Evolutionary conservation across 2,888 invertebrate genomes (phyloP).

Genomic region (Clivina fossor): DNA sequence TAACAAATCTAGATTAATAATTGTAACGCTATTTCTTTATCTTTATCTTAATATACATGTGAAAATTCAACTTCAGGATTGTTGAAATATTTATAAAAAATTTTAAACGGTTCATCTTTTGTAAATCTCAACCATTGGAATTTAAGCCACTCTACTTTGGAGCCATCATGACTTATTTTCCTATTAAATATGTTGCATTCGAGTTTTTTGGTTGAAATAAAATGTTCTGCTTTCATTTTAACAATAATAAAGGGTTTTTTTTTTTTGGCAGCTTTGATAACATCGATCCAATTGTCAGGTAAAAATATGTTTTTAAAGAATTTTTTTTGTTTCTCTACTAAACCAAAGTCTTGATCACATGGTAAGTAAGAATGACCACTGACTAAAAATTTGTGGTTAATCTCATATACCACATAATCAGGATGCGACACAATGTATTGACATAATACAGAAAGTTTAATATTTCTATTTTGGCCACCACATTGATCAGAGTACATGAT

Average conservation of each 20-base stretch:
- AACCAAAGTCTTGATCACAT: constrained; percentile 35
- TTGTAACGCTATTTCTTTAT: neutral
- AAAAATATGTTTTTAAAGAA: too few species aligned
- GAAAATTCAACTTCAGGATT: neutral
- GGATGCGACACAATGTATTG: constrained; percentile 38
- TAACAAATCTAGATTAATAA: neutral
- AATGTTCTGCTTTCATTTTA: neutral
- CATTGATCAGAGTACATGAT: constrained; percentile 39
- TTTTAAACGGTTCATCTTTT: neutral
- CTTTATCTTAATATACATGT: neutral
- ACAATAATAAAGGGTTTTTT: constrained; percentile 9
- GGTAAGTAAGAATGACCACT: constrained; percentile 32
- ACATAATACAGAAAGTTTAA: constrained; percentile 39
- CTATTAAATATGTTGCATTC: constrained; percentile 1
- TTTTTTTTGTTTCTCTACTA: too few species aligned
- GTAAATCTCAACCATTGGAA: constrained; percentile 1
- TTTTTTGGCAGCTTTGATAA: too few species aligned
- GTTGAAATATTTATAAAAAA: neutral
- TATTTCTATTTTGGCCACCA: constrained; percentile 41
- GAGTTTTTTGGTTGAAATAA: constrained; percentile 1
- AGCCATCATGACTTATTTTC: neutral
- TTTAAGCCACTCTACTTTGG: constrained; percentile 1
- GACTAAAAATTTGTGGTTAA: constrained; percentile 35
- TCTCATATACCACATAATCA: constrained; percentile 33
- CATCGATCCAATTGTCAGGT: too few species aligned